Evolutionary conservation across 2,888 invertebrate species (phyloP).

Genomic region (Theodoxus fluviatilis): DNA sequence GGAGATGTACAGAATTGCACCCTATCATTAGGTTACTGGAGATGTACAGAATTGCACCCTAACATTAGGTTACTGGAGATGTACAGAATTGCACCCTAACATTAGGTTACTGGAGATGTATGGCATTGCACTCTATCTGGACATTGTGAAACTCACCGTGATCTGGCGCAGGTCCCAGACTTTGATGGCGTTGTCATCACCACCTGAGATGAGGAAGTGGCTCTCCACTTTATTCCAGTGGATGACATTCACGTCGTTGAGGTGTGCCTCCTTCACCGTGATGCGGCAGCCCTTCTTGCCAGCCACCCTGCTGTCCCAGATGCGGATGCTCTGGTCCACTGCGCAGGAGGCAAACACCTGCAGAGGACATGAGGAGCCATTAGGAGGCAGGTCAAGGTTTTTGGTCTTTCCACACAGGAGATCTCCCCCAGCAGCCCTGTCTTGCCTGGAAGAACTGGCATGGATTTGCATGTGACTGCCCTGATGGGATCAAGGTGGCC

Average conservation of each 20-base stretch:
- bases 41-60: background rate
- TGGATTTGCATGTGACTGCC: too few relatives aligned
- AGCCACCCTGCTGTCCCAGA: constrained; percentile 92
- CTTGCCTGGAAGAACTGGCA: too few relatives aligned
- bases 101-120: background rate
- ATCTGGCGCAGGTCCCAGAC: constrained; percentile 88
- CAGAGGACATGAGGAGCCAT: constrained; percentile 23
- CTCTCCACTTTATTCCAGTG: constrained; percentile 91
- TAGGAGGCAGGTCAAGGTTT: background rate
- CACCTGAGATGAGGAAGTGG: constrained; percentile 85
- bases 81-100: background rate
- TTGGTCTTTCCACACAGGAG: too few relatives aligned
- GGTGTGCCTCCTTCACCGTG: constrained; percentile 83
- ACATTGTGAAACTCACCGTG: constrained; percentile 40
- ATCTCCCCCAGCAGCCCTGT: too few relatives aligned
- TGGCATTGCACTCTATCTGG: background rate
- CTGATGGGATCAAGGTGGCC: too few relatives aligned
- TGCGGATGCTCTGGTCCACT: constrained; percentile 75
- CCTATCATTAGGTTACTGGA: background rate
- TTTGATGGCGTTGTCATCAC: constrained; percentile 92
- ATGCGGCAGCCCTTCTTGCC: constrained; percentile 91
- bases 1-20: background rate
- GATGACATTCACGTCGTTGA: constrained; percentile 94
- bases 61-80: background rate
- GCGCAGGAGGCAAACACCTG: constrained; percentile 69